Conservation (phyloP, 2,113 vertebrate species). For the Saccopteryx leptura region DNA sequence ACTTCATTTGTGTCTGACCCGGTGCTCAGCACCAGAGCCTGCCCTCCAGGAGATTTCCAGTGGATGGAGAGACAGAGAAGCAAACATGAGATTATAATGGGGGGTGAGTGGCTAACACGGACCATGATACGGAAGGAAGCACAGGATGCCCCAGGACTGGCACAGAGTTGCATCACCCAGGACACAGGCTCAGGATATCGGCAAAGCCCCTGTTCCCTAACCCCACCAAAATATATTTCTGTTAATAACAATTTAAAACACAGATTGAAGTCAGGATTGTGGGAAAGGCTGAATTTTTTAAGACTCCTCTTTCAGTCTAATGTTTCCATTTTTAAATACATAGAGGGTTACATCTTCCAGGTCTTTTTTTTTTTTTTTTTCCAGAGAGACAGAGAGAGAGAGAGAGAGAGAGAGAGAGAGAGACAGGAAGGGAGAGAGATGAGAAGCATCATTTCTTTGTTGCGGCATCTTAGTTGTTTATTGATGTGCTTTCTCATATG, state of each 20-base stretch:
- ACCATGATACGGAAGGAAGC: not conserved
- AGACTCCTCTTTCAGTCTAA: not conserved
- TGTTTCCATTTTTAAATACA: not conserved
- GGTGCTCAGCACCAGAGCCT: not conserved
- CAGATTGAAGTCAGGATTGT: not conserved
- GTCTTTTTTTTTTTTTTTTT: not conserved
- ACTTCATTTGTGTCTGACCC: not conserved
- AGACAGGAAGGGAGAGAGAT: not conserved
- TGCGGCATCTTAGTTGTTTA: too few relatives aligned
- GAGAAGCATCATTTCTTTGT: too few relatives aligned
- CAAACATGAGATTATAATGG: not conserved
- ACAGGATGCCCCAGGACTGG: not conserved
- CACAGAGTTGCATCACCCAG: not conserved
- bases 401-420: too few relatives aligned
- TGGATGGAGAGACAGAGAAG: not conserved
- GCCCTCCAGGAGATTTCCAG: not conserved
- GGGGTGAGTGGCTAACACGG: too few relatives aligned
- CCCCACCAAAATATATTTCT: not conserved
- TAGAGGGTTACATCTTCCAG: too few relatives aligned
- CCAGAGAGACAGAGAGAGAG: not conserved
- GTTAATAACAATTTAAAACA: not conserved
- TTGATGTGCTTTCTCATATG: too few relatives aligned
- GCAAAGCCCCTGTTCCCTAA: not conserved
- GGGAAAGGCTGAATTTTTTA: not conserved
- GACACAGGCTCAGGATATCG: not conserved